Percentiles rank a stretch among this genome's conserved stretches.
These are phyloP conservation scores for Falco punctatus DNA, from an alignment of 2,113 vertebrate genomes.

Conservation along the genomic window DNA sequence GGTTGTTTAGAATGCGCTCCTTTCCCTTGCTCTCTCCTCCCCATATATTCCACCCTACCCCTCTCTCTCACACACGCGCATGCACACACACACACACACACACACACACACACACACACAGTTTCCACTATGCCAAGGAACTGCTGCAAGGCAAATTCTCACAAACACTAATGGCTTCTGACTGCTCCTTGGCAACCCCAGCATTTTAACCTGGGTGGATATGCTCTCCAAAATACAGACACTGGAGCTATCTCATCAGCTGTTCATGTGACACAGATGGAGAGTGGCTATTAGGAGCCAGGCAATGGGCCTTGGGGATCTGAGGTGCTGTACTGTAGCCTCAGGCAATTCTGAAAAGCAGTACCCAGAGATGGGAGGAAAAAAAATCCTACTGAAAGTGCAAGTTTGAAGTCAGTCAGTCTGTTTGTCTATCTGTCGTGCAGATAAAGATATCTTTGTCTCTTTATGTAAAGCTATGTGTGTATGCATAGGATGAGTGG, in stretches of 20 bases:
- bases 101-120: background rate
- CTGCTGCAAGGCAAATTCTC: conserved; percentile 99
- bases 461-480: conserved; percentile 55
- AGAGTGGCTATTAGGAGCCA: conserved; percentile 98
- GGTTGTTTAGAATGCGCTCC: conserved; percentile 25
- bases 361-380: conserved; percentile 84
- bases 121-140: conserved; percentile 91
- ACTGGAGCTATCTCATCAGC: conserved; percentile 92
- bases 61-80: conserved; percentile 6
- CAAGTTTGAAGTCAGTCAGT: conserved; percentile 82
- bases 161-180: conserved; percentile 99
- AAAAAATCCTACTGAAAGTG: conserved; percentile 72
- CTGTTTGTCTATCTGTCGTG: conserved; percentile 73
- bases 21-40: background rate
- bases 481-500: conserved; percentile 57
- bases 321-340: conserved; percentile 98
- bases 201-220: conserved; percentile 98
- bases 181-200: conserved; percentile 99
- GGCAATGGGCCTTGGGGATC: conserved; percentile 96
- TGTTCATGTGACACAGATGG: conserved; percentile 88
- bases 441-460: conserved; percentile 79
- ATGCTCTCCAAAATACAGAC: conserved; percentile 90
- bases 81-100: background rate
- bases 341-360: conserved; percentile 95
- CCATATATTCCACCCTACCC: background rate